Conservation (phyloP, 1,140 invertebrate genomes). For the Forficula auricularia region DNA sequence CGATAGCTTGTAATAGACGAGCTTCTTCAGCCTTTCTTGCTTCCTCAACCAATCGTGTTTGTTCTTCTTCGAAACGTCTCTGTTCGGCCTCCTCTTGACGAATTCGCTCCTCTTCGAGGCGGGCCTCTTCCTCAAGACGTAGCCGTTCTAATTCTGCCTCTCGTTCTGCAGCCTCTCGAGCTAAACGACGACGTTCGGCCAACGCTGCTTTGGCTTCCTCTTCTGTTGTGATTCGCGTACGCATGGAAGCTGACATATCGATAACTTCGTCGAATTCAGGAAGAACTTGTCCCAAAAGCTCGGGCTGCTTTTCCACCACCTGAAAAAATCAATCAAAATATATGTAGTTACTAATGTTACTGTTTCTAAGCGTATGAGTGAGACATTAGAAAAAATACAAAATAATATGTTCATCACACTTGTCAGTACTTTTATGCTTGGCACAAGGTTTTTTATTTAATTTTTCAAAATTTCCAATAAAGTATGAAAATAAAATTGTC, state of each 20-base stretch:
- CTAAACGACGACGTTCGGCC: constrained; percentile 63
- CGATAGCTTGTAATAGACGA: constrained; percentile 50
- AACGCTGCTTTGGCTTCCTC: constrained; percentile 77
- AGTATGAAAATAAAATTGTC: too few species aligned
- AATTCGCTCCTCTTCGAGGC: constrained; percentile 53
- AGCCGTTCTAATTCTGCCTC: constrained; percentile 66
- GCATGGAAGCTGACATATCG: constrained; percentile 43
- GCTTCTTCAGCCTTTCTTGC: constrained; percentile 55
- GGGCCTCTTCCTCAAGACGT: constrained; percentile 50
- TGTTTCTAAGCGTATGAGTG: constrained; percentile 2
- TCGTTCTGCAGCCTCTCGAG: constrained; percentile 67
- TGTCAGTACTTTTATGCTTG: too few species aligned
- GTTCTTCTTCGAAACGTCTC: constrained; percentile 54
- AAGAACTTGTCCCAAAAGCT: background rate
- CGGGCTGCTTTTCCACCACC: constrained; percentile 3
- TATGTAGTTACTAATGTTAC: constrained; percentile 21
- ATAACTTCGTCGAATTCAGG: too few species aligned
- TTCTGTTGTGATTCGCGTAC: constrained; percentile 61
- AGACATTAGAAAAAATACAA: too few species aligned
- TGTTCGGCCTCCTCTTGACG: constrained; percentile 67
- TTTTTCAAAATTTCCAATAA: too few species aligned
- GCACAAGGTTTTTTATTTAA: too few species aligned
- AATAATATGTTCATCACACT: too few species aligned
- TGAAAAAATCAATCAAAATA: constrained; percentile 10
- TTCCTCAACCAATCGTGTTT: constrained; percentile 45